Base-by-base conservation (phyloP, 2,113 vertebrate species). In the Eclectus roratus region DNA sequence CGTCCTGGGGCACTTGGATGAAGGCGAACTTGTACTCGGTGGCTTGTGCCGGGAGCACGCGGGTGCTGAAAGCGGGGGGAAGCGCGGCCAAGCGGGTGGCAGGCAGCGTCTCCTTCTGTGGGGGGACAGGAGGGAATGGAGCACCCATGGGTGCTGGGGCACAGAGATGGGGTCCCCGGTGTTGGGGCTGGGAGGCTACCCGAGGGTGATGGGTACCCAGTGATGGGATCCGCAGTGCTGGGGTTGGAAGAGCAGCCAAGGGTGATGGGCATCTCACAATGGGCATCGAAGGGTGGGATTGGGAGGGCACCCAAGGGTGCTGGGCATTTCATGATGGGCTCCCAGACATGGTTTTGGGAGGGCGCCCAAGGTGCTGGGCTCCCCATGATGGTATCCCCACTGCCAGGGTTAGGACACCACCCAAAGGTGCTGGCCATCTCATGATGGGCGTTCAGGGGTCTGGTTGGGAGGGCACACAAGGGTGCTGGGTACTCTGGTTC, bases 1-100 rank as follows among this genome's bases (percentile, higher is more conserved):
- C 89, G 1, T 91, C 89, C 47, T 91, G 89, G 1, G 89, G 89
- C 61, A 91, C 89, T 47, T 91, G 89, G 89, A 91, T 91, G 89
- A 91, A 91, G 89, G 89, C 89, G 1, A 91, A 91, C 35, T 28
- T 55, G 69, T 91, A 87, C 63, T 87, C 89, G 3, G 82, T 91
- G 82, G 89, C 82, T 47, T 91, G 89, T 17, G 89, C 53, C 1
- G 89, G 83, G 47, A 91, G 69, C n/a, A 86, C 82, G 13, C 89
- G 83, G 20, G 89, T 71, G 1, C 69, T 74, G 61, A 91, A 91
- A 10, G 89, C 82, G 0, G 89, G 82, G 2, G 89, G 89, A 39
- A 91, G 74, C 5, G 74, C 28, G 6, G 74, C 89, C 76, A 86
- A 47, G 61, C 82, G 82, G 10, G n/a, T 27, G 1, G 76, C 53